Evolutionary conservation across 2,113 vertebrate genomes (phyloP).

Genomic region (Nesospiza acunhae): DNA sequence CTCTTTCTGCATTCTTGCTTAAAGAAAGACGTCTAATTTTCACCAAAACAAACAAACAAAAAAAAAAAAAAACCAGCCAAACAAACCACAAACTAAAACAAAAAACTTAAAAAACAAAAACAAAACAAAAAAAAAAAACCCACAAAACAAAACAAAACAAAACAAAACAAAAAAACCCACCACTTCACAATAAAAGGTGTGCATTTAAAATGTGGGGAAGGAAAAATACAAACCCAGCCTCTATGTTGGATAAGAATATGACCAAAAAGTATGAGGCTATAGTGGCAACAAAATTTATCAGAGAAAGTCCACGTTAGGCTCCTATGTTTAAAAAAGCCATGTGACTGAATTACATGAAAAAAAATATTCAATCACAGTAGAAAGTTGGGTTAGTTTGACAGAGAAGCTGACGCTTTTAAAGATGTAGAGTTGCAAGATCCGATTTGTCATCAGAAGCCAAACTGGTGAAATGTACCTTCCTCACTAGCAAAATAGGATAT

Average conservation of each 20-base stretch:
- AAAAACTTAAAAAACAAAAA: too few relatives aligned
- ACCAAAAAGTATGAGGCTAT: not conserved
- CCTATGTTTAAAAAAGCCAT: not conserved
- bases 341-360: not conserved
- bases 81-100: too few relatives aligned
- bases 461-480: not conserved
- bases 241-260: not conserved
- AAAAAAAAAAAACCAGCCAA: too few relatives aligned
- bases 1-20: not conserved
- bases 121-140: not conserved
- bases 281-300: not conserved
- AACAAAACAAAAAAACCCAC: too few relatives aligned
- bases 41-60: not conserved
- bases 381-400: not conserved
- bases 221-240: not conserved
- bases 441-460: not conserved
- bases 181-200: not conserved
- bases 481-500: not conserved
- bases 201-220: not conserved
- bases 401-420: not conserved
- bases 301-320: not conserved
- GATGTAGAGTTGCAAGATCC: not conserved
- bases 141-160: too few relatives aligned
- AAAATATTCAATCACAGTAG: not conserved
- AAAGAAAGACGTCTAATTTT: not conserved